Percentiles rank a stretch among this genome's conserved stretches.
These are phyloP conservation scores for Hoplodrina ambigua DNA, from an alignment of 2,888 invertebrate species.

Conservation along the genomic window DNA sequence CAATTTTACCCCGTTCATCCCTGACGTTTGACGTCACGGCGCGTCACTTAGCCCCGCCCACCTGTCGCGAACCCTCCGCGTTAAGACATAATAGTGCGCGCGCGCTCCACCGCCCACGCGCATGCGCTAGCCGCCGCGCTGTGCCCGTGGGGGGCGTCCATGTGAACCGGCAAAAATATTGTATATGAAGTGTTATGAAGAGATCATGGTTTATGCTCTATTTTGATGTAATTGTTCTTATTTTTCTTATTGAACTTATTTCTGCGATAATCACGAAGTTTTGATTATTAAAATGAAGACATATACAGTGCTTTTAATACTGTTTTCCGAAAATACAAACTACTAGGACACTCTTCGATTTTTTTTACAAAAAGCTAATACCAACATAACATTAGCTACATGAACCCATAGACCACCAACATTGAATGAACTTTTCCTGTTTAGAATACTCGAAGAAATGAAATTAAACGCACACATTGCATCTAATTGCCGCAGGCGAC, in stretches of 20 bases:
- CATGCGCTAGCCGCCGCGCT: constrained; percentile 52
- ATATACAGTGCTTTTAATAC: no score
- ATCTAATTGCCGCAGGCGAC: constrained; percentile 72
- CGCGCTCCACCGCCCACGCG: constrained; percentile 79
- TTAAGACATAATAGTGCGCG: constrained; percentile 87
- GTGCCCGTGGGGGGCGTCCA: constrained; percentile 75
- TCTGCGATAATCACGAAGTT: no score
- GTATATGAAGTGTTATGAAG: constrained; percentile 41
- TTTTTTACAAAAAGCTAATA: no score
- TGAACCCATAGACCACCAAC: constrained; percentile 68
- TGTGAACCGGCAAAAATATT: constrained; percentile 49
- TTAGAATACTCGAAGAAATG: constrained; percentile 42
- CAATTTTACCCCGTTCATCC: constrained; percentile 64
- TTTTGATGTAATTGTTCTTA: constrained; percentile 3
- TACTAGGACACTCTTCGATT: no score
- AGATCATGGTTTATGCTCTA: constrained; percentile 35
- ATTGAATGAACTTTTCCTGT: constrained; percentile 54
- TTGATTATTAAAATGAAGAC: no score
- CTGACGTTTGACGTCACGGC: constrained; percentile 75
- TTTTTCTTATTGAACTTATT: no score
- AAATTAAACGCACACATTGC: constrained; percentile 63
- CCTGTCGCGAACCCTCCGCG: constrained; percentile 86
- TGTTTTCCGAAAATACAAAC: no score
- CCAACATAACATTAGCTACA: neutral
- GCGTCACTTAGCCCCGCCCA: constrained; percentile 85